phyloP scores from a whole-genome alignment of 2,888 invertebrate species.

The Eueremaeus valkanovi region DNA sequence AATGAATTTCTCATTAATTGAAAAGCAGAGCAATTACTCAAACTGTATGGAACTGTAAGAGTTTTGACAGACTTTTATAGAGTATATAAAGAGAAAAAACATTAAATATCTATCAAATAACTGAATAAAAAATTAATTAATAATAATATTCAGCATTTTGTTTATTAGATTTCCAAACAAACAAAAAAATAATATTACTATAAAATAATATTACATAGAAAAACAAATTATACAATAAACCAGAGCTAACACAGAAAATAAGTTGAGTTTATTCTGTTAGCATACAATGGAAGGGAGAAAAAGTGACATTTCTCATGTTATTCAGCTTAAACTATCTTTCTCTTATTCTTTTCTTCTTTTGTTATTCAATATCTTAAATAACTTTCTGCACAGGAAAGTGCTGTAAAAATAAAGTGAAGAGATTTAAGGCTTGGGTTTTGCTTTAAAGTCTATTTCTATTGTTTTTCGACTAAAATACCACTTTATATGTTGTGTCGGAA shows the following conservation, averaged over 20 bases:
- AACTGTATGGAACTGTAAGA: too few species aligned
- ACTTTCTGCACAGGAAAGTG: not conserved
- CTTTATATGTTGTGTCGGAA: not conserved
- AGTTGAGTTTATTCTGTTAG: too few species aligned
- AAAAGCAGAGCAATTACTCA: too few species aligned
- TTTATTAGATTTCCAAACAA: conserved; percentile 2
- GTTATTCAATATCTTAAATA: conserved; percentile 16
- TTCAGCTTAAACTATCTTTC: not conserved
- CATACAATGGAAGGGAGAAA: too few species aligned
- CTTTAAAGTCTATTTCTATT: not conserved
- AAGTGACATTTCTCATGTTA: too few species aligned
- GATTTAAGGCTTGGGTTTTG: not conserved
- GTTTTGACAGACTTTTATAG: not conserved
- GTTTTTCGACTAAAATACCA: conserved; percentile 1
- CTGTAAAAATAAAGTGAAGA: not conserved
- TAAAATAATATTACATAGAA: too few species aligned
- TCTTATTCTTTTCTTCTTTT: not conserved
- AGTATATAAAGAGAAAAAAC: not conserved
- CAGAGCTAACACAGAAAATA: too few species aligned
- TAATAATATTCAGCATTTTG: not conserved
- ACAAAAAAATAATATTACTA: not conserved
- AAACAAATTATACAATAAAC: too few species aligned
- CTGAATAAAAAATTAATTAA: not conserved
- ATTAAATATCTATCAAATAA: not conserved
- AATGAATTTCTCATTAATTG: too few species aligned